These are phyloP conservation scores for Camponotus floridanus DNA, from an alignment of 1,140 invertebrate genomes.

Conservation along the genomic window DNA sequence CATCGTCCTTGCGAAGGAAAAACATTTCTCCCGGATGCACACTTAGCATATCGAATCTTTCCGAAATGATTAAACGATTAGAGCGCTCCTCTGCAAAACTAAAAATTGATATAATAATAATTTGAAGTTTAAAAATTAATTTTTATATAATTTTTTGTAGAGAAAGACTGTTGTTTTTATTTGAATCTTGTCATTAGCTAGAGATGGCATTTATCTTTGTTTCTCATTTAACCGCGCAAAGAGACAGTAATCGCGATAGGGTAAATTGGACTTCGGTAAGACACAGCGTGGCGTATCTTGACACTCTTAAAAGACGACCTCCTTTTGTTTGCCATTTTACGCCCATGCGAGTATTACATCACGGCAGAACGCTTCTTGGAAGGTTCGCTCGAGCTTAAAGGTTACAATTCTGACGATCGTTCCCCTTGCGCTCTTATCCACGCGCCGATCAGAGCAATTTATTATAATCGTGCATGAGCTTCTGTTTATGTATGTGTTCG, in stretches of 20 bases:
- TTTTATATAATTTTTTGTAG: neutral
- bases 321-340: slow-evolving; percentile 72
- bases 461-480: slow-evolving; percentile 75
- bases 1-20: neutral
- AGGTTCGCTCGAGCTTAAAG: slow-evolving; percentile 64
- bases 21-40: slow-evolving; percentile 19
- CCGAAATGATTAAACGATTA: neutral
- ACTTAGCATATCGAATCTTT: neutral
- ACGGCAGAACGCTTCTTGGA: slow-evolving; percentile 63
- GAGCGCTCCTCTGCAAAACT: neutral
- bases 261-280: slow-evolving; percentile 50
- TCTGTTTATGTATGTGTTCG: slow-evolving; percentile 57
- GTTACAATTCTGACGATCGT: slow-evolving; percentile 72
- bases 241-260: slow-evolving; percentile 48
- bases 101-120: neutral
- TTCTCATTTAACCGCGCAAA: slow-evolving; percentile 41
- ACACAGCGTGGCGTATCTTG: slow-evolving; percentile 26
- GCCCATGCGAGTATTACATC: slow-evolving; percentile 60
- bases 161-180: neutral
- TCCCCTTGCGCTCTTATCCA: slow-evolving; percentile 61
- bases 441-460: slow-evolving; percentile 71
- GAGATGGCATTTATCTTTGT: slow-evolving; percentile 36
- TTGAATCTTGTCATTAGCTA: slow-evolving; percentile 13
- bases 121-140: neutral
- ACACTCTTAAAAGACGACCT: slow-evolving; percentile 53